phyloP scores from a whole-genome alignment of 2,888 invertebrate genomes.

The Conchocele bisecta region DNA sequence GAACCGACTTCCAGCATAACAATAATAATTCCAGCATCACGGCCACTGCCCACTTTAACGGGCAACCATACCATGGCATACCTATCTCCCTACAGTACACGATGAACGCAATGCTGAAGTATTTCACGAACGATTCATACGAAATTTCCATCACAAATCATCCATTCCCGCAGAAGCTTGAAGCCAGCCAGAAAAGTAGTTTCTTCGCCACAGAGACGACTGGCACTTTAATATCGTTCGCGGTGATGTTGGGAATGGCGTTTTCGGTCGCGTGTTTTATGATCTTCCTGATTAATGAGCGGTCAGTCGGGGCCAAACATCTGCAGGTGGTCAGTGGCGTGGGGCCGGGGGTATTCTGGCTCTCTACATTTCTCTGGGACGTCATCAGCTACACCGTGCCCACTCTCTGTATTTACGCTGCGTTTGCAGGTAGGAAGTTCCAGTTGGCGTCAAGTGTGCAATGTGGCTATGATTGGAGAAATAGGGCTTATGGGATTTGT shows the following conservation, averaged over 20 bases:
- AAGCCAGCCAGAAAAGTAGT: constrained; percentile 48
- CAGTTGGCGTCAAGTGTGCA: too few species aligned
- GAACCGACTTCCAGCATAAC: constrained; percentile 81
- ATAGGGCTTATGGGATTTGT: too few species aligned
- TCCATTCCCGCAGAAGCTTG: constrained; percentile 59
- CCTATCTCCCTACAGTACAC: constrained; percentile 86
- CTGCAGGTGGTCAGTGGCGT: constrained; percentile 80
- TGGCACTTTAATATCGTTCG: constrained; percentile 69
- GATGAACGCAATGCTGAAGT: constrained; percentile 66
- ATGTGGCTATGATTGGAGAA: too few species aligned
- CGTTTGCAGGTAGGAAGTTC: too few species aligned
- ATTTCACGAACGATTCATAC: constrained; percentile 39
- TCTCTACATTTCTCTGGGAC: constrained; percentile 88
- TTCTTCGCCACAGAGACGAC: constrained; percentile 52
- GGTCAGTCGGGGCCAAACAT: constrained; percentile 73
- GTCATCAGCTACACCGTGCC: constrained; percentile 87
- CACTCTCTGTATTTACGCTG: constrained; percentile 85
- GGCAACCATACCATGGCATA: constrained; percentile 90
- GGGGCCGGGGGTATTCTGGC: constrained; percentile 87
- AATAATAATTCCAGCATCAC: constrained; percentile 12
- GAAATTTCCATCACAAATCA: constrained; percentile 57
- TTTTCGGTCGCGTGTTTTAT: constrained; percentile 78
- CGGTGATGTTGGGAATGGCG: constrained; percentile 77
- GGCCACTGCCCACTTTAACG: constrained; percentile 88
- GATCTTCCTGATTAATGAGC: constrained; percentile 77